phyloP scores from a whole-genome alignment of 2,113 vertebrate species.

The Protomyctophum bolini region DNA sequence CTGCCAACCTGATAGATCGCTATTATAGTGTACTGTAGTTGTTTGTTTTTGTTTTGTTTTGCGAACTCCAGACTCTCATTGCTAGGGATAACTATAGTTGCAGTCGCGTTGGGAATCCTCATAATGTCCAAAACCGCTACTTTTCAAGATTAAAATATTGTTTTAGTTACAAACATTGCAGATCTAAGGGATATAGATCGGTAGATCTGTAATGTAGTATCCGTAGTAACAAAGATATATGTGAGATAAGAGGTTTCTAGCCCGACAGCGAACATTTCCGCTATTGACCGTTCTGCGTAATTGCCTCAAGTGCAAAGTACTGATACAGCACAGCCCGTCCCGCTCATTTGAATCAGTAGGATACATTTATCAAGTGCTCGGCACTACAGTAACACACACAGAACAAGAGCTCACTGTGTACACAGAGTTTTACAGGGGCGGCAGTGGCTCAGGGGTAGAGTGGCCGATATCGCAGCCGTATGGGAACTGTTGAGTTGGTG shows the following conservation, averaged over 20 bases:
- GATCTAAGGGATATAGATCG: no score
- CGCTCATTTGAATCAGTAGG: background rate
- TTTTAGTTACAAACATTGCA: no score
- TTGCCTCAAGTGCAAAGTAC: slow-evolving; percentile 12
- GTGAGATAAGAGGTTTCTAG: no score
- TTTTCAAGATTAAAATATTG: no score
- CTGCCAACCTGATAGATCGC: background rate
- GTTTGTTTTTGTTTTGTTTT: no score
- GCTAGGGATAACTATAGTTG: background rate
- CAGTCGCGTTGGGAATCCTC: no score
- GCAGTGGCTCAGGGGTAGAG: no score
- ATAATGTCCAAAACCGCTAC: no score
- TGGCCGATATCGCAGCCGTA: no score
- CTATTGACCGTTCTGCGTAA: background rate
- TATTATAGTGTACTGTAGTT: slow-evolving; percentile 1
- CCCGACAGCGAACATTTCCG: no score
- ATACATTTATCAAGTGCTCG: background rate
- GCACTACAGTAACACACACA: background rate
- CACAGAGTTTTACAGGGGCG: background rate
- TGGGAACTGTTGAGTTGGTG: no score
- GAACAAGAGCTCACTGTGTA: background rate
- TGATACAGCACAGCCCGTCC: background rate
- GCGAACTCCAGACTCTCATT: background rate
- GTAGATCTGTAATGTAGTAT: background rate
- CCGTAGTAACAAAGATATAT: no score